phyloP scores from a whole-genome alignment of 2,888 invertebrate genomes.

The Abrostola tripartita region DNA sequence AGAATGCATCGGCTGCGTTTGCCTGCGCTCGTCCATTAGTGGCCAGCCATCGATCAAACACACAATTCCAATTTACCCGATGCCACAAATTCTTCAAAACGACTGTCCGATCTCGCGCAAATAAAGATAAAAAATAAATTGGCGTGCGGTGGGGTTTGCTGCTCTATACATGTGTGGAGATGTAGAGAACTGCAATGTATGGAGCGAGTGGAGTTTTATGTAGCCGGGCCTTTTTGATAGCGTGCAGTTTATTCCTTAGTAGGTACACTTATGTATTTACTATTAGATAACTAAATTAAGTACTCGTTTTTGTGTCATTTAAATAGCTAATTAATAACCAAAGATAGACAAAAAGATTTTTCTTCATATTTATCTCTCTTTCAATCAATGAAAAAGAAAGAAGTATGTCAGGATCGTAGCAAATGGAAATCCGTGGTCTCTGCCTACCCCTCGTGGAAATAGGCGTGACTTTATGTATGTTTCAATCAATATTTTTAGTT shows the following conservation, averaged over 20 bases:
- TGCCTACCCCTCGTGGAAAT: too few species aligned
- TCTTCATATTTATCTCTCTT: too few species aligned
- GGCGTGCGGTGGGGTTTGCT: conserved; percentile 52
- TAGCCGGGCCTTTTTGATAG: conserved; percentile 47
- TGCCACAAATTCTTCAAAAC: conserved; percentile 85
- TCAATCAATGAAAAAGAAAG: too few species aligned
- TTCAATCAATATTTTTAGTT: too few species aligned
- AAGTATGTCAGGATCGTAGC: too few species aligned
- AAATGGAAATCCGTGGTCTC: too few species aligned
- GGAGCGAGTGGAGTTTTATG: conserved; percentile 38
- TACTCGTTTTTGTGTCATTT: too few species aligned
- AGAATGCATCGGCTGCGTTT: conserved; percentile 68
- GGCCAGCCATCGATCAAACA: conserved; percentile 80
- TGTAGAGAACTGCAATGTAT: conserved; percentile 27
- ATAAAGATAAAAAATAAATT: conserved; percentile 77
- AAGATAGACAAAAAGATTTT: too few species aligned
- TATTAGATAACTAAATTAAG: too few species aligned
- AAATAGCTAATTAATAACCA: too few species aligned
- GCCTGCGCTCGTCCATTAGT: conserved; percentile 73
- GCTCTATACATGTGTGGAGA: conserved; percentile 52
- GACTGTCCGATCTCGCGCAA: conserved; percentile 71
- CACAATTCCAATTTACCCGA: conserved; percentile 86
- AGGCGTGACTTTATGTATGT: too few species aligned
- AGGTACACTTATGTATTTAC: too few species aligned
- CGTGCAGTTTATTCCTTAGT: conserved; percentile 17